Conservation (phyloP, 2,113 vertebrate genomes). For the Poecilia latipinna region DNA sequence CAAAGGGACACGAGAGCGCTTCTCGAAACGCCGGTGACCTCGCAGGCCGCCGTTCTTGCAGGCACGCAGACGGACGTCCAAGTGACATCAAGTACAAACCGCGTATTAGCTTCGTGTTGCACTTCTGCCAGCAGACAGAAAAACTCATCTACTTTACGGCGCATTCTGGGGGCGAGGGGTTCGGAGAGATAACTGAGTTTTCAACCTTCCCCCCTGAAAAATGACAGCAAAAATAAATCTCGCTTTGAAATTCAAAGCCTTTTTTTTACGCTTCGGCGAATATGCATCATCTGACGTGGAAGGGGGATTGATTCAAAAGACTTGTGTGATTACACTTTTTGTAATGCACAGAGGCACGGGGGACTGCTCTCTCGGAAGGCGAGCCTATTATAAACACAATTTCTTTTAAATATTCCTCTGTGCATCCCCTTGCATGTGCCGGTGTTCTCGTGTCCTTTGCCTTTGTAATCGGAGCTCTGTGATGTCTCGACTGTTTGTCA, state of each 20-base stretch:
- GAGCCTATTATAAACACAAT: slow-evolving; percentile 49
- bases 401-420: slow-evolving; percentile 44
- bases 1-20: not conserved
- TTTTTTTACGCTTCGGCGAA: slow-evolving; percentile 19
- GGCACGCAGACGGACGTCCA: slow-evolving; percentile 10
- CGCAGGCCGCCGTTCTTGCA: not conserved
- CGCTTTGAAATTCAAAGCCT: slow-evolving; percentile 25
- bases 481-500: slow-evolving; percentile 67
- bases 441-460: slow-evolving; percentile 48
- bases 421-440: slow-evolving; percentile 24
- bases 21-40: slow-evolving; percentile 16
- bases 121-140: slow-evolving; percentile 3
- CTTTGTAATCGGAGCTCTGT: slow-evolving; percentile 64
- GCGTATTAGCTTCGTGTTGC: slow-evolving; percentile 4
- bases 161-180: not conserved
- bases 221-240: slow-evolving; percentile 13
- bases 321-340: slow-evolving; percentile 39
- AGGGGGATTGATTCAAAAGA: slow-evolving; percentile 42
- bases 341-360: slow-evolving; percentile 46
- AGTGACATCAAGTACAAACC: slow-evolving; percentile 18
- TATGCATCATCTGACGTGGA: slow-evolving; percentile 10
- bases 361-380: slow-evolving; percentile 35
- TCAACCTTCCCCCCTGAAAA: slow-evolving; percentile 23
- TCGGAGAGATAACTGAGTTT: slow-evolving; percentile 20
- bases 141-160: slow-evolving; percentile 14